Evolutionary conservation across 1,140 invertebrate species (phyloP).

Genomic region (Halesus radiatus): DNA sequence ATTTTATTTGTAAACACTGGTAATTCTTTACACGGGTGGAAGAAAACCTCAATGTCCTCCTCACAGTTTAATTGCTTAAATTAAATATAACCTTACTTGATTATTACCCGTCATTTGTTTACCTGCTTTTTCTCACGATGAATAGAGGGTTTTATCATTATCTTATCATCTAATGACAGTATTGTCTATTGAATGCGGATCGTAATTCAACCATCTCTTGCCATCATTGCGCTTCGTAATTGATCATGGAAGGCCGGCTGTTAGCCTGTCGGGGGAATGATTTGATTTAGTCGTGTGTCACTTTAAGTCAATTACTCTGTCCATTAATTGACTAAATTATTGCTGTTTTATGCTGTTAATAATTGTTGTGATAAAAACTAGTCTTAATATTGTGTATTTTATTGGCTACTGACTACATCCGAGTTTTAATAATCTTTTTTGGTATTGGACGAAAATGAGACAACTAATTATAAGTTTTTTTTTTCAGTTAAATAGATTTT

Average conservation of each 20-base stretch:
- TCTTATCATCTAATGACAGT: not conserved
- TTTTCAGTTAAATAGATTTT: too few relatives aligned
- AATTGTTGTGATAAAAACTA: too few relatives aligned
- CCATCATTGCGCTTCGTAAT: not conserved
- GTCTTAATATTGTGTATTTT: too few relatives aligned
- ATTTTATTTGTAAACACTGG: too few relatives aligned
- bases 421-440: too few relatives aligned
- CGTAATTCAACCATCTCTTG: not conserved
- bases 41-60: not conserved
- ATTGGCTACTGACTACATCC: too few relatives aligned
- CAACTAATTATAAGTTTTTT: too few relatives aligned
- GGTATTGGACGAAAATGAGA: too few relatives aligned
- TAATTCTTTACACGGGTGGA: not conserved
- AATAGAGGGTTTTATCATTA: not conserved
- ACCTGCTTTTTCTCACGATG: not conserved
- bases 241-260: not conserved
- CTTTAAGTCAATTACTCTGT: too few relatives aligned
- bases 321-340: too few relatives aligned
- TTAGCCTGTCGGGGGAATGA: not conserved
- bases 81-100: not conserved
- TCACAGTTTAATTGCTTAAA: not conserved
- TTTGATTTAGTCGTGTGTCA: too few relatives aligned
- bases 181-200: not conserved
- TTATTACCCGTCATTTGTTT: constrained; percentile 1
- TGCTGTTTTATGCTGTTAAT: too few relatives aligned